Conservation (phyloP, 1,140 invertebrate species). For the Palaemon carinicauda region DNA sequence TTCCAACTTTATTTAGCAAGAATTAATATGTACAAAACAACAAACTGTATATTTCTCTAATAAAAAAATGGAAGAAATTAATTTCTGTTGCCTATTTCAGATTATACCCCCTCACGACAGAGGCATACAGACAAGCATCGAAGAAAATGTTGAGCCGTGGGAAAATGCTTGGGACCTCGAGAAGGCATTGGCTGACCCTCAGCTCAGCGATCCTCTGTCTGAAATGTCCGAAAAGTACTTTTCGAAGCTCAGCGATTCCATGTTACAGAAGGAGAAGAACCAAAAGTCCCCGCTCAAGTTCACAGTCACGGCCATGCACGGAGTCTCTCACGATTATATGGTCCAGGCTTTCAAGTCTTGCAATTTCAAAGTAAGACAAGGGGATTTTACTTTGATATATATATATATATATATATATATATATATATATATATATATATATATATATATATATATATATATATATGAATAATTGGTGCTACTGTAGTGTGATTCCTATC, state of each 20-base stretch:
- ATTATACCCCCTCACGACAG: slow-evolving; percentile 93
- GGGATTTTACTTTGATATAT: too few species aligned
- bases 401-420: too few species aligned
- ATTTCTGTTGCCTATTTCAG: too few species aligned
- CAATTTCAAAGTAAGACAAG: slow-evolving; percentile 78
- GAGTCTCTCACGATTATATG: slow-evolving; percentile 89
- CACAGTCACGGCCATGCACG: slow-evolving; percentile 97
- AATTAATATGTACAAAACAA: too few species aligned
- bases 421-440: too few species aligned
- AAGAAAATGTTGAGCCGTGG: slow-evolving; percentile 78
- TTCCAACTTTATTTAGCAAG: too few species aligned
- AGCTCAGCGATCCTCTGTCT: slow-evolving; percentile 67
- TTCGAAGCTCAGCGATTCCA: slow-evolving; percentile 68
- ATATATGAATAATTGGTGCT: too few species aligned
- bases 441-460: too few species aligned
- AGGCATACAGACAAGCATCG: slow-evolving; percentile 82
- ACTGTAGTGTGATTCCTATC: too few species aligned
- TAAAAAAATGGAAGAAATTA: too few species aligned
- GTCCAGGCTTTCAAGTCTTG: slow-evolving; percentile 77
- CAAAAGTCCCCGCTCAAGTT: slow-evolving; percentile 73
- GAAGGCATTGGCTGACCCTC: slow-evolving; percentile 61
- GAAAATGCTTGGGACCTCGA: slow-evolving; percentile 74
- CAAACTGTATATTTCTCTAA: too few species aligned
- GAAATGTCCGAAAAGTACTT: slow-evolving; percentile 75
- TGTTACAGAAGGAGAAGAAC: slow-evolving; percentile 69